A percentile compares a stretch with the other conserved stretches of the same genome.
Conservation (phyloP, 2,797 vertebrate species). For the Ficedula albicollis region DNA sequence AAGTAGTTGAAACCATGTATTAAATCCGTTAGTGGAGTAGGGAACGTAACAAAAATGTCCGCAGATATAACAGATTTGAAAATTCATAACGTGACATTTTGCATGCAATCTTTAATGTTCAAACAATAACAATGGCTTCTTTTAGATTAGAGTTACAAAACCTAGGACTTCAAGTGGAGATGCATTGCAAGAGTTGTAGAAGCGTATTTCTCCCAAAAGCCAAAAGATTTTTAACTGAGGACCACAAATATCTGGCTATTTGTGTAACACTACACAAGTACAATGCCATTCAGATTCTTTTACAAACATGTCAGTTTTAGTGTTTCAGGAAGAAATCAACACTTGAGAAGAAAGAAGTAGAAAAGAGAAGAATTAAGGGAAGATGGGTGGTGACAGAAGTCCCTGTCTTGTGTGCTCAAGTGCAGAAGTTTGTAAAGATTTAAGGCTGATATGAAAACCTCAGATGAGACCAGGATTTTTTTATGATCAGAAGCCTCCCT, state of each 20-base stretch:
- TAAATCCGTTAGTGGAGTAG: not conserved
- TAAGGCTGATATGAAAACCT: not conserved
- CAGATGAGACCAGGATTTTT: not conserved
- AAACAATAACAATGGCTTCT: not conserved
- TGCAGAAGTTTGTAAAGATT: not conserved
- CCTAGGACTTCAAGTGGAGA: not conserved
- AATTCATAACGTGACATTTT: not conserved
- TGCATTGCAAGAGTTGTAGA: not conserved
- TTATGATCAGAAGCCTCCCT: not conserved
- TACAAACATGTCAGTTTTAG: conserved; percentile 20
- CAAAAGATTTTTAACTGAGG: not conserved
- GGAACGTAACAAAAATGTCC: not conserved
- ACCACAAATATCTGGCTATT: not conserved
- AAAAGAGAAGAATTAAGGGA: not conserved
- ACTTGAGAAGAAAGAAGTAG: not conserved
- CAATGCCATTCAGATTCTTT: not conserved
- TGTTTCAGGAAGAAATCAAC: conserved; percentile 17
- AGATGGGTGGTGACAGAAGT: not conserved
- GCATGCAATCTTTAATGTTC: conserved; percentile 29
- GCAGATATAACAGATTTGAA: not conserved
- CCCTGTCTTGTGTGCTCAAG: fast-evolving
- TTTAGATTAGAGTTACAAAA: conserved; percentile 6
- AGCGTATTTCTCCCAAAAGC: not conserved
- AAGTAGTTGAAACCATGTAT: not conserved
- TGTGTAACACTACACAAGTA: not conserved